Base-by-base conservation (phyloP, 1,140 invertebrate genomes). In the Campoletis sonorensis region DNA sequence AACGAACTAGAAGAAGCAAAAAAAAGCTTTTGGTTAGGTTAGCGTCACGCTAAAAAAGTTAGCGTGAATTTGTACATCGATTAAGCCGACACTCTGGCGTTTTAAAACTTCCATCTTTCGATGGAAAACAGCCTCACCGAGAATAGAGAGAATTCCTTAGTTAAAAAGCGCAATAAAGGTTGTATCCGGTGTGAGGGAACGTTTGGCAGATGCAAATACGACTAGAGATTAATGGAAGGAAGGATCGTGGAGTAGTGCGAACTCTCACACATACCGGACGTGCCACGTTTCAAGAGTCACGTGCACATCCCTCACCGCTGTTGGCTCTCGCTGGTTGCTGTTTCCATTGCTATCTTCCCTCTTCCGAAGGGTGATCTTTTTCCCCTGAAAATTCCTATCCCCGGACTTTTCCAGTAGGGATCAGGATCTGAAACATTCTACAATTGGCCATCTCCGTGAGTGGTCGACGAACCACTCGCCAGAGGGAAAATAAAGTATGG, bases 371-470 rank as follows among this genome's bases (percentile, higher is more conserved):
- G 79, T 61, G 68, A 79, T 68, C 15, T 54, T 40, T 10, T 40
- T 18, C 49, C 54, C 40, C 76, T 54, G 45, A 51, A 67, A 77
- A 81, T 81, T 81, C 80, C 80, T n/a, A 81, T 81, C 72, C 61
- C 80, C 76, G 26, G 45, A 30, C 18, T 26, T 49, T 10, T 13
- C 7, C 1, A 30, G 13, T 2, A 16, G n/a, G 11, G 49, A 30
- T 75, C 72, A n/a, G 30, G 49, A 67, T 54, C 51, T 54, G n/a
- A 54, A 54, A 18, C 51, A n/a, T 81, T 81, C 77, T 77, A 70
- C 73, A 64, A 67, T 67, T 73, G 73, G 45, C 49, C 64, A 81
- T 51, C 73, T 81, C 45, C 40, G n/a, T n/a, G 18, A 58, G 33
- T 30, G 49, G 5, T 30, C 23, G 72, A 75, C 45, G 21, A 33